Base-by-base conservation (phyloP, 2,113 vertebrate genomes). In the Macheiramphus alcinus region DNA sequence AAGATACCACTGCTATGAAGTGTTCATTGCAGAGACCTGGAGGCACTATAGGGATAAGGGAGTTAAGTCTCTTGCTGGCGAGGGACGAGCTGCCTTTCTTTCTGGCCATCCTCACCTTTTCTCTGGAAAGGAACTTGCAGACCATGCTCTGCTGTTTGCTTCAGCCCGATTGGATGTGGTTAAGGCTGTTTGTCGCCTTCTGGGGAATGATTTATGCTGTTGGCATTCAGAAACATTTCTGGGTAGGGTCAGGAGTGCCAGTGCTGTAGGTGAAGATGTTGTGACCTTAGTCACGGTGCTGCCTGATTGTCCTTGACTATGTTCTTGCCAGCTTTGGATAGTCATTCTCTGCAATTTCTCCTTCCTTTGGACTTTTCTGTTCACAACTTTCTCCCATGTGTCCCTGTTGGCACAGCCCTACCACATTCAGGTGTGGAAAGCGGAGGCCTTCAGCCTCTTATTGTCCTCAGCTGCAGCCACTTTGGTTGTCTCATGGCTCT, bases 11-110 rank as follows among this genome's bases (percentile, higher is more conserved):
- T 32, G 42, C 62, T 63, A 1, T 23, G 8, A 22, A 40, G 29
- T 16, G 14, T 22, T 40, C 6, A 1, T 43, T 52, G 50, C 40
- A 66, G 45, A 66, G 45, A n/a, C 19, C 13, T 13, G 25, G 38
- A 26, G 38, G 31, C 48, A 42, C 40, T 6, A 0, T 8, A 66
- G 47, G 1, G 1, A 6, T 38, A 29, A 16, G 36, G 47, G 67
- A 43, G 67, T 47, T 29, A 29, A 70, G 43, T 68, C 16, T 50
- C n/a, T 31, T 45, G 42, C 20, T 61, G 6, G 40, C 40, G 20
- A 50, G 66, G 50, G 53, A 23, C 1, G 3, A 53, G 53, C 58
- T 53, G 65, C 48, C 29, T 38, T 43, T 56, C 55, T 27, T 68
- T 56, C 55, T 40, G 48, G 45, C 65, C 43, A 13, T 45, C 52